A percentile compares a stretch with the other conserved stretches of the same genome.
These are phyloP conservation scores for Patiria miniata DNA, from an alignment of 35 echinoderm and acorn worm species.

Conservation along the genomic window DNA sequence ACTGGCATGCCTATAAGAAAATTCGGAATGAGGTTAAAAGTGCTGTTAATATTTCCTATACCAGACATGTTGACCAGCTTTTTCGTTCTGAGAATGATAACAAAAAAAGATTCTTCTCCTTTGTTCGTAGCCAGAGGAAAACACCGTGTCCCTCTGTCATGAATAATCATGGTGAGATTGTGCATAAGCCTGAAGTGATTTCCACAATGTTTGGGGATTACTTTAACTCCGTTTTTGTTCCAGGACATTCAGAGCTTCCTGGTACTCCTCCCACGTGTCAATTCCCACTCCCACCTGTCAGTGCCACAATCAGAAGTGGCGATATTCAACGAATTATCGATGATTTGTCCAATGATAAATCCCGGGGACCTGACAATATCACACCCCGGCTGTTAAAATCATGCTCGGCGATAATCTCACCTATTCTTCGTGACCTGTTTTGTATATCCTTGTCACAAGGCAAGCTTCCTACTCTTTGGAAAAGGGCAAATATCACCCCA, in stretches of 20 bases:
- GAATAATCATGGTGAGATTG: no score
- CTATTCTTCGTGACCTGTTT: not conserved
- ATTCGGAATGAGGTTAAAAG: no score
- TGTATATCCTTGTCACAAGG: not conserved
- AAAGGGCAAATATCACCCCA: not conserved
- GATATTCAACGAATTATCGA: not conserved
- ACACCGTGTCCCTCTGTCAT: no score
- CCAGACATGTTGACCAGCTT: no score
- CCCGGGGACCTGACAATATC: not conserved
- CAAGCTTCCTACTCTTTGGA: not conserved
- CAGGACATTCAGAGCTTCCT: not conserved
- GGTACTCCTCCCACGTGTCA: not conserved
- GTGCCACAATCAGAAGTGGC: not conserved
- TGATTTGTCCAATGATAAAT: not conserved
- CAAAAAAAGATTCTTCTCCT: no score
- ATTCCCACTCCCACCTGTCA: not conserved
- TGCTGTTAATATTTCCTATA: no score
- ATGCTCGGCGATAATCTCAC: not conserved
- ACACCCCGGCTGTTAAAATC: not conserved
- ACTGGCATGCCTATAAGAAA: no score
- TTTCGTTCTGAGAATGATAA: no score
- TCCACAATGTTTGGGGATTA: not conserved
- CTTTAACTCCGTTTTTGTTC: not conserved
- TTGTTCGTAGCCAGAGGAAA: no score
- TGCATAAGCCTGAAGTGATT: no score